These are phyloP conservation scores for Cantharis lateralis DNA, from an alignment of 2,888 invertebrate genomes.

Conservation along the genomic window DNA sequence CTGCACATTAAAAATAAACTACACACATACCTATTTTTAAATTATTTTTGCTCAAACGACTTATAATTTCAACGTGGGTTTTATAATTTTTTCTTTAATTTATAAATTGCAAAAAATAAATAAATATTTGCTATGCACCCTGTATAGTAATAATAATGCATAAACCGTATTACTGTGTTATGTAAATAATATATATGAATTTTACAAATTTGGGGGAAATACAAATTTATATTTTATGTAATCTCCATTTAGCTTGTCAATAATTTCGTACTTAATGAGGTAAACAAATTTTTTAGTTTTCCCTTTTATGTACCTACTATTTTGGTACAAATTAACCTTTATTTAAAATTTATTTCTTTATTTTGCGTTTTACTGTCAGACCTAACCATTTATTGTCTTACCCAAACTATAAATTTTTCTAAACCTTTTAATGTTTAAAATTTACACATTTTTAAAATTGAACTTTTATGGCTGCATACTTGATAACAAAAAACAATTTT, in stretches of 20 bases:
- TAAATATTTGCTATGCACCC: no score
- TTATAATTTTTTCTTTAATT: no score
- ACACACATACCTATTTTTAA: no score
- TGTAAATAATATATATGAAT: neutral
- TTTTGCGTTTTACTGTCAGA: neutral
- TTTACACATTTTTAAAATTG: neutral
- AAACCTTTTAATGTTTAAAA: neutral
- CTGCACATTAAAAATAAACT: no score
- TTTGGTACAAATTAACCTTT: neutral
- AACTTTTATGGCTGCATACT: neutral
- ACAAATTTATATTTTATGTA: neutral
- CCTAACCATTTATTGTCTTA: neutral
- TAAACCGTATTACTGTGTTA: no score
- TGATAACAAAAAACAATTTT: neutral
- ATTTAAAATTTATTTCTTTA: neutral
- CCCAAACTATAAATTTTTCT: neutral
- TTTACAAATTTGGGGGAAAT: neutral
- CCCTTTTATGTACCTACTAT: neutral
- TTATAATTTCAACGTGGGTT: no score
- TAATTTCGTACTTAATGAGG: neutral
- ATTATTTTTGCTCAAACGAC: no score
- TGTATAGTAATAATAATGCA: no score
- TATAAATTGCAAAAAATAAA: no score
- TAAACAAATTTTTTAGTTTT: neutral
- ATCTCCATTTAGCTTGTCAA: neutral